These are phyloP conservation scores for Pygoscelis adeliae DNA, from an alignment of 2,113 vertebrate genomes.

Conservation along the genomic window DNA sequence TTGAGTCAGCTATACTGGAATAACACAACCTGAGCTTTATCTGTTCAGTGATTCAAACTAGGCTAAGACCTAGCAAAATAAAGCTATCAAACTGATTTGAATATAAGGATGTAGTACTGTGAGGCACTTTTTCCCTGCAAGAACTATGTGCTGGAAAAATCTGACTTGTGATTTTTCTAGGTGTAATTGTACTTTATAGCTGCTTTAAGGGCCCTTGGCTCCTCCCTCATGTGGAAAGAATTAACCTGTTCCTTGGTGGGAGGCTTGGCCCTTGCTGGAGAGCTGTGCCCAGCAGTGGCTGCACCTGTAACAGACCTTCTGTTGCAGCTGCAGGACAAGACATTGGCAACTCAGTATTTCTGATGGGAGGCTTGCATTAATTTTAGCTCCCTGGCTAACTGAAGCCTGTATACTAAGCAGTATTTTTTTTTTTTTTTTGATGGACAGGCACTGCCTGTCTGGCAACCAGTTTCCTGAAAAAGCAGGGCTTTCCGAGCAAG, in stretches of 20 bases:
- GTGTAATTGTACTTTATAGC: background rate
- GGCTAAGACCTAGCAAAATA: background rate
- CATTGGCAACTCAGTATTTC: background rate
- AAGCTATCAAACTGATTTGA: background rate
- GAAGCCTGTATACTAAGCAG: background rate
- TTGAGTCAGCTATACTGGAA: background rate
- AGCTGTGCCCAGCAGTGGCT: background rate
- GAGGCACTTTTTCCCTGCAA: background rate
- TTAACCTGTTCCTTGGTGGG: background rate
- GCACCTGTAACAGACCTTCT: background rate
- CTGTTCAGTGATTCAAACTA: background rate
- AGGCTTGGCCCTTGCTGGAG: background rate
- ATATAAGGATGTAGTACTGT: background rate
- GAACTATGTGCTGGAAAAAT: background rate
- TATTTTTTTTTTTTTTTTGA: background rate
- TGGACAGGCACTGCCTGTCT: background rate
- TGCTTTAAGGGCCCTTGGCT: background rate
- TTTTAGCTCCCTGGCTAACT: background rate
- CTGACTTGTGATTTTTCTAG: background rate
- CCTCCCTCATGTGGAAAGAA: background rate
- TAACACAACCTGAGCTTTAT: background rate
- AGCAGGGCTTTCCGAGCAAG: background rate
- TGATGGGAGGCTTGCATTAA: background rate
- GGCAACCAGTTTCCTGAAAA: background rate
- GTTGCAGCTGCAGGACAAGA: background rate